These are phyloP conservation scores for Apteryx mantelli DNA, from an alignment of 2,113 vertebrate genomes.

Conservation along the genomic window DNA sequence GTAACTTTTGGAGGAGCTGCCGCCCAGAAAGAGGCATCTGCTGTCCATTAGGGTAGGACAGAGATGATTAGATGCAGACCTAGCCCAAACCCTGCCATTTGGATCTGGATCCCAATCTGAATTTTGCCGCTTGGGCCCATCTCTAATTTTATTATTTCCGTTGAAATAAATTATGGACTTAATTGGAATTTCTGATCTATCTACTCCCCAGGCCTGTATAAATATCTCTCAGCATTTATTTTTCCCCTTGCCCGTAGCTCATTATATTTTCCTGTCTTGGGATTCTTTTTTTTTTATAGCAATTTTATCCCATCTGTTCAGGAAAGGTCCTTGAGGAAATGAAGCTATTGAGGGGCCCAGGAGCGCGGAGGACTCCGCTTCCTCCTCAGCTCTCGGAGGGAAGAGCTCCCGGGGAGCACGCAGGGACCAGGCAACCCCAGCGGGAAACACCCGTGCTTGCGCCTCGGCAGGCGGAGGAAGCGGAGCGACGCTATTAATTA, in stretches of 20 bases:
- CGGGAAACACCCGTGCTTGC: neutral
- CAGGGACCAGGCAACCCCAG: neutral
- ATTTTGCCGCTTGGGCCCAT: neutral
- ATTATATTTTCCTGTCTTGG: constrained; percentile 71
- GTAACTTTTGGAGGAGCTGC: neutral
- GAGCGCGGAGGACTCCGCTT: neutral
- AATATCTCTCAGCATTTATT: constrained; percentile 67
- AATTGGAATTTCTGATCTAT: constrained; percentile 65
- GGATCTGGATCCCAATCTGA: neutral
- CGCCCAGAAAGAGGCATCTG: neutral
- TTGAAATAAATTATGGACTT: constrained; percentile 62
- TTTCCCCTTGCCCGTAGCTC: constrained; percentile 70
- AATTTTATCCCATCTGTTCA: constrained; percentile 73
- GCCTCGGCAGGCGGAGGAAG: neutral
- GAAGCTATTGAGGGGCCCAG: constrained; percentile 31
- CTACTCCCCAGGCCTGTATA: neutral
- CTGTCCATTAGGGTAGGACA: neutral
- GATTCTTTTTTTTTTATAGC: constrained; percentile 27
- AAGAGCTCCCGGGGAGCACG: neutral
- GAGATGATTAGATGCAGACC: neutral
- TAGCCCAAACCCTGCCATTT: rapidly evolving
- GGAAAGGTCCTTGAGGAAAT: constrained; percentile 21
- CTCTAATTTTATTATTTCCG: constrained; percentile 60
- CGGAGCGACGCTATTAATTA: constrained; percentile 67
- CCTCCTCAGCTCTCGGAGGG: neutral